Base-by-base conservation (phyloP, 2,797 vertebrate species). In the Amazona finschi region DNA sequence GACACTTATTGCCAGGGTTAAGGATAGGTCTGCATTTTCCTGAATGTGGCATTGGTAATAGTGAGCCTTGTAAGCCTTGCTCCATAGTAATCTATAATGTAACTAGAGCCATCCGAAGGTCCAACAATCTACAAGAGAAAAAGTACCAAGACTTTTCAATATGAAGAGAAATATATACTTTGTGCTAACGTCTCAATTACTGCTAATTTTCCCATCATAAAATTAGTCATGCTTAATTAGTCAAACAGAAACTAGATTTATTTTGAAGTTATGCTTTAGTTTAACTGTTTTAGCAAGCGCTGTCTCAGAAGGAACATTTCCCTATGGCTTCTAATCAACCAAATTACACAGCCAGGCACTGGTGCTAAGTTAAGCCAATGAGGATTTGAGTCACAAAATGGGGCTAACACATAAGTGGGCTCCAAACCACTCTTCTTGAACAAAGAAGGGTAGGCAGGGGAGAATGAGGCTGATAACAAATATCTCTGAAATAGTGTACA, bases 81-180 rank as follows among this genome's bases (percentile, higher is more conserved):
- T 49, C 99, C 99, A 7, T 99, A 99, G 95, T 99, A 99, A 97
- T 99, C 99, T 87, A 99, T 99, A 46, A 99, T 99, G 96, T 99
- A 99, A 98, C 98, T 98, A 2, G 99, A 99, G 61, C 99, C 99
- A 39, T 99, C 99, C 0, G 99, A 99, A 24, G 99, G 99, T 87
- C 99, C 99, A 39, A 99, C 99, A 7, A 99, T 99, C 99, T 99
- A 97, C 72, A 90, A 93, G 50, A 94, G 78, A 95, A 46, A 85
- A 95, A 83, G 39, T 83, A 87, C 24, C 72, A 75, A 92, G 82
- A 93, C 83, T 96, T 96, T 36, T 57, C 84, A 95, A 88, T 78
- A 82, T 22, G 53, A 93, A 95, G 86, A 87, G 90, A 97, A 95
- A 96, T 88, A 94, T 52, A 95, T 52, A 95, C 89, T 96, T 96